phyloP scores from a whole-genome alignment of 2,113 vertebrate species.

The Myodes glareolus region DNA sequence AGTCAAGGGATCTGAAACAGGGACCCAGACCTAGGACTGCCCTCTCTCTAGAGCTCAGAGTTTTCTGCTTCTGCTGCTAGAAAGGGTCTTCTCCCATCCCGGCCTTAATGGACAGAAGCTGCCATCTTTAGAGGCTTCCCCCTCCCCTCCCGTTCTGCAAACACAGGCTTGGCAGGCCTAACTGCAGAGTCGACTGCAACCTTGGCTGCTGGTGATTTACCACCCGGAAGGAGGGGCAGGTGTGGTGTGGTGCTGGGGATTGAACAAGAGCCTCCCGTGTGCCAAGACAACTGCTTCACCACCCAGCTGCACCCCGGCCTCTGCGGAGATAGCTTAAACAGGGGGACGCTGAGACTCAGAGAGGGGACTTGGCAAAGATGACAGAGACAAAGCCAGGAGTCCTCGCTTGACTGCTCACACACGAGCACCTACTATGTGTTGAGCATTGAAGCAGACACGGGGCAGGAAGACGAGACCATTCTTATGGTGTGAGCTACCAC shows the following conservation, averaged over 20 bases:
- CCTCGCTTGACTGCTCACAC: rapidly evolving
- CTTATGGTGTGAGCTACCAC: background rate
- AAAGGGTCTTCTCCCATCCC: background rate
- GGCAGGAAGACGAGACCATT: background rate
- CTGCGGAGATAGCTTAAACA: background rate
- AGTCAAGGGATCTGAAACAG: background rate
- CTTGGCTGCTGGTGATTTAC: rapidly evolving
- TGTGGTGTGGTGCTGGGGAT: background rate
- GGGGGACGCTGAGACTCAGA: background rate
- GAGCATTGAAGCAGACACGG: background rate
- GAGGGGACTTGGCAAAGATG: background rate
- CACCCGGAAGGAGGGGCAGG: background rate
- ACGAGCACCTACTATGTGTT: background rate
- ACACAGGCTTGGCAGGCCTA: background rate
- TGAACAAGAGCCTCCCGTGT: background rate
- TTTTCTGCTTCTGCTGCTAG: background rate
- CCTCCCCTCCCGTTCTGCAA: background rate
- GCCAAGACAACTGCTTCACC: background rate
- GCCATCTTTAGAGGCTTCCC: background rate
- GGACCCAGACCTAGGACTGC: background rate
- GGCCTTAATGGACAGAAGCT: background rate
- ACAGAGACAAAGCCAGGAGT: background rate
- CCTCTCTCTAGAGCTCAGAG: background rate
- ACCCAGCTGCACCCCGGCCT: background rate
- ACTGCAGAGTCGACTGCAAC: no score